phyloP scores from a whole-genome alignment of 1,140 invertebrate species.

The Drosophila seguyi region DNA sequence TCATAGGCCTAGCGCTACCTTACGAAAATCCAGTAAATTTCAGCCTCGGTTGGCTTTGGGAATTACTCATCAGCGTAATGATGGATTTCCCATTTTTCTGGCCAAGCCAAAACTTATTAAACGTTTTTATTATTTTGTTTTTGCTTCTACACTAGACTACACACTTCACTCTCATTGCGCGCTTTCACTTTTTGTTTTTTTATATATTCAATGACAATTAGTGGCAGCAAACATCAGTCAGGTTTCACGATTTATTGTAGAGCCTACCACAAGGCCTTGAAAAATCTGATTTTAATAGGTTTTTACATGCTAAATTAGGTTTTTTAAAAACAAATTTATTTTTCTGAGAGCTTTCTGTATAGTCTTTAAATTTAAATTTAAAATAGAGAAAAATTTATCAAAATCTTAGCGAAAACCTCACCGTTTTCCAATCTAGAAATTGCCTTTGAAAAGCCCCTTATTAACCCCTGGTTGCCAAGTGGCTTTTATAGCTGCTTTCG shows the following conservation, averaged over 20 bases:
- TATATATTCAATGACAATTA: slow-evolving; percentile 57
- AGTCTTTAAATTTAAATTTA: background rate
- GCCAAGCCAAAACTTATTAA: slow-evolving; percentile 54
- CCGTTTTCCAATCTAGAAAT: slow-evolving; percentile 1
- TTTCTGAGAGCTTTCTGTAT: background rate
- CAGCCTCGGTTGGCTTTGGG: slow-evolving; percentile 12
- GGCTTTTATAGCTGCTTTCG: slow-evolving; percentile 20
- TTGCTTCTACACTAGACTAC: slow-evolving; percentile 27
- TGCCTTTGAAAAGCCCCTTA: slow-evolving; percentile 7
- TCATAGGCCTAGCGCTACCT: slow-evolving; percentile 28
- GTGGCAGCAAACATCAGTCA: slow-evolving; percentile 39
- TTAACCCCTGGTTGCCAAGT: slow-evolving; percentile 36
- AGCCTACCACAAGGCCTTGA: slow-evolving; percentile 42
- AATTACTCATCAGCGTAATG: slow-evolving; percentile 54
- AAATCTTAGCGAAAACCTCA: background rate
- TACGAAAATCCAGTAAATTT: slow-evolving; percentile 21
- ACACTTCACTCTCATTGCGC: slow-evolving; percentile 30
- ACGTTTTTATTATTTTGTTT: slow-evolving; percentile 24
- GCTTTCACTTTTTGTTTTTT: slow-evolving; percentile 73
- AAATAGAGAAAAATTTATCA: background rate
- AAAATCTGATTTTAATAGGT: slow-evolving; percentile 53
- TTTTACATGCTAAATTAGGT: slow-evolving; percentile 3
- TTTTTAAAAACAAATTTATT: background rate
- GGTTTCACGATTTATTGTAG: slow-evolving; percentile 72
- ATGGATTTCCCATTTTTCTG: slow-evolving; percentile 40